Conservation (phyloP, 1,140 invertebrate species). For the Leptinotarsa defecta region DNA sequence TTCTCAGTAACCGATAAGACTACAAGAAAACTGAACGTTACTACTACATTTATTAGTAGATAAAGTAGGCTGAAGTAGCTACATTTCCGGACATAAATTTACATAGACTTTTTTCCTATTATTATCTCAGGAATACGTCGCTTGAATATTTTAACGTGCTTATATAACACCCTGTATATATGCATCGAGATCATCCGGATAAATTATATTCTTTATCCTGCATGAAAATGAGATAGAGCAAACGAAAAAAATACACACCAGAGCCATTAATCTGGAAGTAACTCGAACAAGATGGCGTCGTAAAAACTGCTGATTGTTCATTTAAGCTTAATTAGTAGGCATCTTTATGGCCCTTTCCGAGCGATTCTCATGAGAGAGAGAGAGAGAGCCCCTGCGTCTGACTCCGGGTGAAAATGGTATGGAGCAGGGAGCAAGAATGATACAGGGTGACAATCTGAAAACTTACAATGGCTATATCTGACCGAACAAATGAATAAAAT, state of each 20-base stretch:
- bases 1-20: too few species aligned
- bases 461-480: too few species aligned
- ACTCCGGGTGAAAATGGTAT: neutral
- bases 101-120: too few species aligned
- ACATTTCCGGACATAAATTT: too few species aligned
- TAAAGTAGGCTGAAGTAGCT: too few species aligned
- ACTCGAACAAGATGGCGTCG: constrained; percentile 50
- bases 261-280: constrained; percentile 49
- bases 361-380: neutral
- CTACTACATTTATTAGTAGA: too few species aligned
- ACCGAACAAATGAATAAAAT: too few species aligned
- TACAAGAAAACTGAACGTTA: too few species aligned
- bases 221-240: constrained; percentile 22
- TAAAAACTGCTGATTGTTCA: constrained; percentile 54
- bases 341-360: constrained; percentile 43
- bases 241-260: constrained; percentile 21
- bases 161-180: neutral
- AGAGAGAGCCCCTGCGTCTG: neutral
- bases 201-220: neutral
- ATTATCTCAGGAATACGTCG: too few species aligned
- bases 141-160: too few species aligned
- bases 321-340: constrained; percentile 53
- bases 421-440: neutral
- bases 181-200: neutral
- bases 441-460: too few species aligned